phyloP scores from a whole-genome alignment of 2,113 vertebrate genomes.

The Psilopsiagon aurifrons region DNA sequence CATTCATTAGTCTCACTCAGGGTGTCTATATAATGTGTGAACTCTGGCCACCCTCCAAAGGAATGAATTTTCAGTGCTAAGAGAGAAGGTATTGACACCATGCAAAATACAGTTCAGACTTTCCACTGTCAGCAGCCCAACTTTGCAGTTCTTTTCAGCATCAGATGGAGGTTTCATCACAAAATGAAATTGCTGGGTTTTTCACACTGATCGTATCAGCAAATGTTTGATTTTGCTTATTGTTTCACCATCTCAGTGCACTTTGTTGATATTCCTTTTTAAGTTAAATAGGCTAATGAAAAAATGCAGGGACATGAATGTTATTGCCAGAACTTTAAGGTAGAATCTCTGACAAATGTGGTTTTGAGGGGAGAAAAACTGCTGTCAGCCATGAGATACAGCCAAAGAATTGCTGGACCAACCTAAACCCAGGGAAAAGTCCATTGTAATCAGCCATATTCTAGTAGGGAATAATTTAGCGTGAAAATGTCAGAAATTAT shows the following conservation, averaged over 20 bases:
- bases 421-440: background rate
- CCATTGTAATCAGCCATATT: background rate
- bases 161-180: background rate
- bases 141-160: background rate
- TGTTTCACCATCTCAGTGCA: background rate
- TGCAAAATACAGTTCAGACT: background rate
- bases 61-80: background rate
- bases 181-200: background rate
- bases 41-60: background rate
- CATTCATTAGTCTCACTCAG: background rate
- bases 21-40: background rate
- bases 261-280: background rate
- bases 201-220: background rate
- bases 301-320: background rate
- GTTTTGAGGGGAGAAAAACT: background rate
- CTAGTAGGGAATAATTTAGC: background rate
- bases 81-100: background rate
- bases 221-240: background rate
- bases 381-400: background rate
- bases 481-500: background rate
- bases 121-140: background rate
- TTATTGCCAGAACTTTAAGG: background rate
- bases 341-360: background rate
- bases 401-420: background rate
- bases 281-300: background rate